A percentile compares a stretch with the other conserved stretches of the same genome.
Evolutionary conservation across 92 coral and sea anemone species (phyloP).

Genomic region (Epizoanthus fatuus): DNA sequence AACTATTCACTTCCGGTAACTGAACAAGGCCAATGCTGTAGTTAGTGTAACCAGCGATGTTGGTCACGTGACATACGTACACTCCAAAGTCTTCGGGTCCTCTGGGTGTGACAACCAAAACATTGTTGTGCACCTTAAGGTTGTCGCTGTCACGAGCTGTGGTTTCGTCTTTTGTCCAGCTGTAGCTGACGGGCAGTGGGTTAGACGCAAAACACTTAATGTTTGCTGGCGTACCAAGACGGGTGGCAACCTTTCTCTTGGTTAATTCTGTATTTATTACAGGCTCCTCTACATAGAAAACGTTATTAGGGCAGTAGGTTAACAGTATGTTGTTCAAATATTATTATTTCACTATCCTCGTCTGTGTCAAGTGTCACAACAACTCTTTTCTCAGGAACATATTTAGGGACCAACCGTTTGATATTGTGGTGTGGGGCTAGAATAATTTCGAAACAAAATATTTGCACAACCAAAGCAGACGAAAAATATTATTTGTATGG

Average conservation of each 20-base stretch:
- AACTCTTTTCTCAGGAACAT: too few species aligned
- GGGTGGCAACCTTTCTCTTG: constrained; percentile 10
- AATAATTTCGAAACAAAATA: too few species aligned
- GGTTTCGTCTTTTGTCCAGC: constrained; percentile 53
- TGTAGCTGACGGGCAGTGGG: constrained; percentile 48
- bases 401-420: too few species aligned
- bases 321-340: not conserved
- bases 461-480: too few species aligned
- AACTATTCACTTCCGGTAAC: not conserved
- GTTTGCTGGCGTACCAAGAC: constrained; percentile 25
- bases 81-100: constrained; percentile 58
- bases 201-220: constrained; percentile 63
- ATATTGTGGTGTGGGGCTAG: too few species aligned
- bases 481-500: too few species aligned
- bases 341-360: too few species aligned
- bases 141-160: constrained; percentile 12
- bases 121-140: constrained; percentile 50
- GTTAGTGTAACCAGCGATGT: constrained; percentile 43
- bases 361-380: too few species aligned
- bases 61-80: constrained; percentile 69
- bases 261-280: constrained; percentile 49
- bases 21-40: constrained; percentile 30
- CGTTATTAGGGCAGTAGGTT: not conserved
- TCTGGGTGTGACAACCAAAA: constrained; percentile 54
- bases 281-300: constrained; percentile 42